A percentile compares a stretch with the other conserved stretches of the same genome.
These are phyloP conservation scores for Adrianichthys oophorus DNA, from an alignment of 2,797 vertebrate genomes.

Conservation along the genomic window DNA sequence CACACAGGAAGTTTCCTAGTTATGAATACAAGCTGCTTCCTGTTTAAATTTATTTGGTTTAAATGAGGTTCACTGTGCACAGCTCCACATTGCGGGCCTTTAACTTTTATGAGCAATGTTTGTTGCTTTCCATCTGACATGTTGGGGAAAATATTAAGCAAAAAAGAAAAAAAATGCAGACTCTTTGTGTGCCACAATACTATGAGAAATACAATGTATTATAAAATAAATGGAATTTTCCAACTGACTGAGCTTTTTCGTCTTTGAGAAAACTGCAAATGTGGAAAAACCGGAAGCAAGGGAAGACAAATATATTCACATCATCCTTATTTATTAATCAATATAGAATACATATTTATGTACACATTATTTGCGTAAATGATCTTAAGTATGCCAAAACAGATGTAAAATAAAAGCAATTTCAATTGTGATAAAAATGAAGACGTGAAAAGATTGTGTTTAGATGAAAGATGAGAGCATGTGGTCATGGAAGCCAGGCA, in stretches of 20 bases:
- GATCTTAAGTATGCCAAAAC: slow-evolving; percentile 16
- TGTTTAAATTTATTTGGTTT: slow-evolving; percentile 55
- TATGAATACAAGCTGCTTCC: slow-evolving; percentile 23
- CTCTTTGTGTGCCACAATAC: slow-evolving; percentile 76
- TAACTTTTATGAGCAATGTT: slow-evolving; percentile 67
- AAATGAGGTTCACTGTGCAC: slow-evolving; percentile 61
- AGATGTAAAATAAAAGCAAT: slow-evolving; percentile 34
- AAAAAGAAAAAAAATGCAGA: slow-evolving; percentile 70
- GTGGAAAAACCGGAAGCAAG: slow-evolving; percentile 1
- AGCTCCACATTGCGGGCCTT: slow-evolving; percentile 44
- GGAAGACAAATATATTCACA: slow-evolving; percentile 31
- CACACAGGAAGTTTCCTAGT: slow-evolving; percentile 36
- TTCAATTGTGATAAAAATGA: slow-evolving; percentile 25
- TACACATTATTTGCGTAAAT: slow-evolving; percentile 53
- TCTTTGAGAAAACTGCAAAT: slow-evolving; percentile 5
- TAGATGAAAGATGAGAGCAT: slow-evolving; percentile 10
- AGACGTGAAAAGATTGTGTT: slow-evolving; percentile 26
- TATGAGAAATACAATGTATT: slow-evolving; percentile 69
- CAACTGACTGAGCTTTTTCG: slow-evolving; percentile 33
- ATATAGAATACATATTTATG: slow-evolving; percentile 72
- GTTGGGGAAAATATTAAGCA: slow-evolving; percentile 56
- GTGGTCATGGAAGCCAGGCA: slow-evolving; percentile 76
- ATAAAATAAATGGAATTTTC: slow-evolving; percentile 78
- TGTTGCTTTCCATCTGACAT: slow-evolving; percentile 64
- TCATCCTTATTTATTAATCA: slow-evolving; percentile 76